Base-by-base conservation (phyloP, 2,113 vertebrate genomes). In the Thamnaconus septentrionalis region DNA sequence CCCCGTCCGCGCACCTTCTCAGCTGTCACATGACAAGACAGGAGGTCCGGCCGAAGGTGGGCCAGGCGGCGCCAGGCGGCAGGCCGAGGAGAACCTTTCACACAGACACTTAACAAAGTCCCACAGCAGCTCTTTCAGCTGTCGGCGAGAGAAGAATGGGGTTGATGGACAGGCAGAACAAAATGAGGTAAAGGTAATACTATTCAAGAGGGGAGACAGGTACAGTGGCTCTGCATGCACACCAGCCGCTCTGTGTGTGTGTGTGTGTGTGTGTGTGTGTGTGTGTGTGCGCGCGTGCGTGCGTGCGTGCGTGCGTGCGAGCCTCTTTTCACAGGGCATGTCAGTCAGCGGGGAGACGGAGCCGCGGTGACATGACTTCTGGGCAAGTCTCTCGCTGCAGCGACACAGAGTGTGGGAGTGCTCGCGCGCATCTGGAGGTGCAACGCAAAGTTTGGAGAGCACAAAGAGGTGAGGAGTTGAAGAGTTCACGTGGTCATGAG, bases 101-200 rank as follows among this genome's bases (percentile, higher is more conserved):
- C 68, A 69, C 62, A 69, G 66, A 53, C 69, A 61, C 61, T 63
- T 69, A 52, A 68, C 65, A 61, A 46, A 76, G 69, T 82, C 58
- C 81, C 81, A 79, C 70, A 59, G 84, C 80, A 92, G 71, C 54
- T 72, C 85, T 80, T 86, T 91, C 82, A 93, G 67, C 87, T 85
- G 86, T 67, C 64, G 49, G 85, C 78, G 57, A 80, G 49, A 46
- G 80, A 83, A 86, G 90, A 87, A 84, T 67, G 76, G 74, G 85
- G 73, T 84, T 91, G 90, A 94, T 85, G 72, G 79, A 87, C 71
- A 83, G 83, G 80, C 5, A 58, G 87, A 91, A 88, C 41, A 84
- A 85, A 89, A 91, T 88, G 78, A 92, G 87, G 84, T 84, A 85
- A 89, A 91, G 78, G 79, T 88, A 91, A 93, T 85, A 89, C 66